A percentile compares a stretch with the other conserved stretches of the same genome.
Conservation (phyloP, 2,888 invertebrate genomes). For the Anagyrus pseudococci region DNA sequence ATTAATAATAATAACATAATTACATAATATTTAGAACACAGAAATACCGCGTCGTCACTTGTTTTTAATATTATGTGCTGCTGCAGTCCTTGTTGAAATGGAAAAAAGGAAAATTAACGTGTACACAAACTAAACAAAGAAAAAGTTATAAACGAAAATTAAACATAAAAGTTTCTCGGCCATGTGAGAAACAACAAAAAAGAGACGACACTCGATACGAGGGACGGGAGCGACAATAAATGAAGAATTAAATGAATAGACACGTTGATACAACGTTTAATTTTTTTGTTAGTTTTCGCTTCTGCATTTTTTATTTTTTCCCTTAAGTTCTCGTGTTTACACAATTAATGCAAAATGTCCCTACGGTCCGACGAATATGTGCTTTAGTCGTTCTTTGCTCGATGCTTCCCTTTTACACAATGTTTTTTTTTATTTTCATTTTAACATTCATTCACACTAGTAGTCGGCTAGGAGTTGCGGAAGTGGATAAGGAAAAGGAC, state of each 20-base stretch:
- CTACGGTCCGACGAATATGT: constrained; percentile 60
- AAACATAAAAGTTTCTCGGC: not conserved
- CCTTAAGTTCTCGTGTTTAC: constrained; percentile 55
- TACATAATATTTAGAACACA: constrained; percentile 52
- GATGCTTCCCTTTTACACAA: constrained; percentile 51
- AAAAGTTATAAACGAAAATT: constrained; percentile 5
- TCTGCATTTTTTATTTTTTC: constrained; percentile 52
- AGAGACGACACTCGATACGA: constrained; percentile 15
- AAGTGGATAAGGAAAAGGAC: constrained; percentile 12
- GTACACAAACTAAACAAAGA: constrained; percentile 6
- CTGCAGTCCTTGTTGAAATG: constrained; percentile 30
- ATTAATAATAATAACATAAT: constrained; percentile 48
- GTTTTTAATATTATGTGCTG: constrained; percentile 11
- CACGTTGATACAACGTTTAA: constrained; percentile 34
- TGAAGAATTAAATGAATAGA: not conserved
- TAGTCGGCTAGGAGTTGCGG: constrained; percentile 48
- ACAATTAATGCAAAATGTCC: constrained; percentile 61
- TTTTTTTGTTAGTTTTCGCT: constrained; percentile 51
- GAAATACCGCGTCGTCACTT: constrained; percentile 46
- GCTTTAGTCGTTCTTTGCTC: constrained; percentile 56
- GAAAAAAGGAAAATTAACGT: constrained; percentile 22
- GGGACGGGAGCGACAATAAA: constrained; percentile 13
- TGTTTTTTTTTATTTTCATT: constrained; percentile 40
- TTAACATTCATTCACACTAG: constrained; percentile 59
- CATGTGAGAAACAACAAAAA: constrained; percentile 24